Conservation (phyloP, 2,113 vertebrate genomes). For the Sphaerodactylus townsendi region DNA sequence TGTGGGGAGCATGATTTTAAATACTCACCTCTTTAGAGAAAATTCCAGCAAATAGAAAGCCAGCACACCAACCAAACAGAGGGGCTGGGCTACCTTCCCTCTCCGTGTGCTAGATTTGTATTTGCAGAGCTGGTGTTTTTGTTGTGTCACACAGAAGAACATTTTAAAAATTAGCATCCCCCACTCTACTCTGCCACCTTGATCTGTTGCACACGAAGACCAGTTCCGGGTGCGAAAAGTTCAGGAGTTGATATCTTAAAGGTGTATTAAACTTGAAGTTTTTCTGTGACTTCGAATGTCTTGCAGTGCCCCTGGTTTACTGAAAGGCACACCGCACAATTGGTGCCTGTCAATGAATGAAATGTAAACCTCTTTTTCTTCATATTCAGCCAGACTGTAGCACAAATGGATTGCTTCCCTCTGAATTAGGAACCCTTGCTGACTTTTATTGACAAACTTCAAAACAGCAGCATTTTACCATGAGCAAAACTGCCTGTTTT, state of each 20-base stretch:
- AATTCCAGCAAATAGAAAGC: not conserved
- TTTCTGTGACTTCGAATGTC: not conserved
- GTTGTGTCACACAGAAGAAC: not conserved
- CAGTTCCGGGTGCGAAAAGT: not conserved
- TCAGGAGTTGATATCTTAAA: not conserved
- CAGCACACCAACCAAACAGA: not conserved
- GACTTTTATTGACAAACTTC: slow-evolving; percentile 45
- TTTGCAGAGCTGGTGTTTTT: too few relatives aligned
- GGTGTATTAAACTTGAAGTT: not conserved
- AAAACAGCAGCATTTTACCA: slow-evolving; percentile 3
- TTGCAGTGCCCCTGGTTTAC: not conserved
- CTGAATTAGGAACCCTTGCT: not conserved
- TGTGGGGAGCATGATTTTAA: too few relatives aligned
- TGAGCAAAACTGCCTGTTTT: slow-evolving; percentile 46
- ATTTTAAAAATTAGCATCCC: not conserved
- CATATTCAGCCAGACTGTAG: slow-evolving; percentile 29
- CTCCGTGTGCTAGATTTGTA: not conserved
- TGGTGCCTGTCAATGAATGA: slow-evolving; percentile 16
- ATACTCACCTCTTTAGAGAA: not conserved
- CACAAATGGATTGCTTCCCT: slow-evolving; percentile 14
- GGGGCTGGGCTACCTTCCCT: not conserved
- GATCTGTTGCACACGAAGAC: not conserved
- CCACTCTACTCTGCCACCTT: not conserved
- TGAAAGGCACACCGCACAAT: slow-evolving; percentile 12
- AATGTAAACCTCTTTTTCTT: slow-evolving; percentile 23